Conservation (phyloP, 2,113 vertebrate species). For the Epinephelus lanceolatus region DNA sequence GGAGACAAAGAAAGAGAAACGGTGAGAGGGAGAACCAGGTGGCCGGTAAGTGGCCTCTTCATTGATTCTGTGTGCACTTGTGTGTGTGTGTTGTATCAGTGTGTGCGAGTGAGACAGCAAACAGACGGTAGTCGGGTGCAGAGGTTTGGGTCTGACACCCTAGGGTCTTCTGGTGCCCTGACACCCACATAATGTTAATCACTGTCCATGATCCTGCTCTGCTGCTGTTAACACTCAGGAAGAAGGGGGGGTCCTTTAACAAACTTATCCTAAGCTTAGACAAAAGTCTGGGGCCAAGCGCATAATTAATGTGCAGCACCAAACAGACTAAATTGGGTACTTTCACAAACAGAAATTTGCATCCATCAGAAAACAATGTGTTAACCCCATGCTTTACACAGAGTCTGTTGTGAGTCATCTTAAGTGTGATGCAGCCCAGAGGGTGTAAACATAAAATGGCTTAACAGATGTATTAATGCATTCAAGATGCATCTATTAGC, state of each 20-base stretch:
- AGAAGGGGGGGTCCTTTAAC: slow-evolving; percentile 27
- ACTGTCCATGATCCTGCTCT: slow-evolving; percentile 49
- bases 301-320: neutral
- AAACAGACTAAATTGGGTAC: neutral
- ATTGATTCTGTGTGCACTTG: slow-evolving; percentile 36
- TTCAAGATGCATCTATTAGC: neutral
- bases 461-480: neutral
- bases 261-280: slow-evolving; percentile 16
- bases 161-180: slow-evolving; percentile 47
- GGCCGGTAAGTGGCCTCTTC: slow-evolving; percentile 42
- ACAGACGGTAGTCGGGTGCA: slow-evolving; percentile 47
- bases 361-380: neutral
- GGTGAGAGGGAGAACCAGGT: slow-evolving; percentile 34
- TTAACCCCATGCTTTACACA: neutral
- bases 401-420: neutral
- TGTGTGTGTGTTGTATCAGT: slow-evolving; percentile 9
- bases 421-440: neutral
- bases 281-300: neutral
- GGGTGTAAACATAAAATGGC: neutral
- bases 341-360: neutral
- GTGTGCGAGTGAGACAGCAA: slow-evolving; percentile 39
- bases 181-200: slow-evolving; percentile 66
- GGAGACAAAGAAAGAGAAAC: slow-evolving; percentile 48
- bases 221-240: slow-evolving; percentile 39
- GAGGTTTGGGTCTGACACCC: slow-evolving; percentile 53